Evolutionary conservation across 1,140 invertebrate genomes (phyloP), one percentile per base, ranked within the genome.

Genomic region (Phthorimaea operculella): DNA sequence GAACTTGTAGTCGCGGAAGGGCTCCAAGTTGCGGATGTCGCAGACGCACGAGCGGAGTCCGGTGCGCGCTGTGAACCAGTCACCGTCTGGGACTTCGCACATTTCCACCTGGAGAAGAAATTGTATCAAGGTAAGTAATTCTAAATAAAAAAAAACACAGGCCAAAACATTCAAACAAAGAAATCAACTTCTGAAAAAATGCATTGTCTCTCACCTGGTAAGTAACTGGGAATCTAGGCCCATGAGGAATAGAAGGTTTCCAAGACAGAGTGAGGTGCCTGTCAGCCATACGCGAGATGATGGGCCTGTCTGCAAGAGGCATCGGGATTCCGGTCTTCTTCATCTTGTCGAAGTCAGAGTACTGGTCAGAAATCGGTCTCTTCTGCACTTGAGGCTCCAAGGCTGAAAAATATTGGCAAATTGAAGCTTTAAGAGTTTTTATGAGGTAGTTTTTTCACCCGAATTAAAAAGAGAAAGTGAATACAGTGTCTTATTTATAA

Each of bases 1-100:
- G 87, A 98, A 98, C 74, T 93, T 93, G 83, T 97, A 98, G 84
- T 98, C 95, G 53, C 92, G 88, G 84, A 94, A 93, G 0, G 95
- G 95, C 66, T 94, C 91, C 36, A 94, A 86, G 76, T 93, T 93
- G 21, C 90, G 87, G 50, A 98, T 92, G 68, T 96, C 94, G 72
- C 94, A 96, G 16, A 90, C 90, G 68, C 93, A 95, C 44, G 93
- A 94, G 57, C 94, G 88, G 6, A 97, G 88, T 4, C 94, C 94
- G 16, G 91, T 90, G 57, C 92, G 89, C 0, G 92, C 90, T 0
- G 93, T 93, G 63, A 93, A 93, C 95, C 95, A 95, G 66, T 96
- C 93, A 48, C 95, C 92, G 71, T 95, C 90, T 14, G 96, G 94
- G 52, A 93, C 87, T 70, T 96, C 93, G 70, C 92, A 92, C 92